Conservation (phyloP, 2,888 invertebrate species). For the Neuroscelio doddi region DNA sequence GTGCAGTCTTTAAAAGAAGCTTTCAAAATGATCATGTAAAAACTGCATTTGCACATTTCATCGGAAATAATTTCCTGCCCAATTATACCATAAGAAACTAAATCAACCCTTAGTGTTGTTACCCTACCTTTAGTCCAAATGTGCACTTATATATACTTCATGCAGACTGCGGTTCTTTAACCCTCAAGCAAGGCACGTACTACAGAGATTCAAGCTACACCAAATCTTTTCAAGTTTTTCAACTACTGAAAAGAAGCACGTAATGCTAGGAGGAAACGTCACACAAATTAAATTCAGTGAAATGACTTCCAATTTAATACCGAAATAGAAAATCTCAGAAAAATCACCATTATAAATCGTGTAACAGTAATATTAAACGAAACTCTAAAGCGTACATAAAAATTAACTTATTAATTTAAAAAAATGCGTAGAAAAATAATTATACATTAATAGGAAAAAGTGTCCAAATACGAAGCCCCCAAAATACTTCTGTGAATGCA, state of each 20-base stretch:
- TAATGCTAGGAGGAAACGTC: slow-evolving; percentile 49
- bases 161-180: slow-evolving; percentile 54
- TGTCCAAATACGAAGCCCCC: too few relatives aligned
- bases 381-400: too few relatives aligned
- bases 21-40: slow-evolving; percentile 70
- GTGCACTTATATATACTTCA: slow-evolving; percentile 63
- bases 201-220: slow-evolving; percentile 38
- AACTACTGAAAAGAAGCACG: slow-evolving; percentile 49
- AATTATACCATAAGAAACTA: slow-evolving; percentile 70
- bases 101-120: slow-evolving; percentile 52
- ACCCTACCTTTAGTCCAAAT: slow-evolving; percentile 45
- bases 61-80: slow-evolving; percentile 71
- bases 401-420: too few relatives aligned
- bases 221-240: slow-evolving; percentile 50
- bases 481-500: too few relatives aligned
- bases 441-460: too few relatives aligned
- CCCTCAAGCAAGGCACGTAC: slow-evolving; percentile 44
- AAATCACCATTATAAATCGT: slow-evolving; percentile 19
- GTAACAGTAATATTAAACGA: neutral
- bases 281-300: slow-evolving; percentile 56
- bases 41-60: slow-evolving; percentile 67
- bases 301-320: slow-evolving; percentile 49
- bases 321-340: slow-evolving; percentile 12
- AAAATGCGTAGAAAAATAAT: too few relatives aligned
- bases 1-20: slow-evolving; percentile 62